Evolutionary conservation across 1,140 invertebrate genomes (phyloP).

Genomic region (Drosophila obscura): DNA sequence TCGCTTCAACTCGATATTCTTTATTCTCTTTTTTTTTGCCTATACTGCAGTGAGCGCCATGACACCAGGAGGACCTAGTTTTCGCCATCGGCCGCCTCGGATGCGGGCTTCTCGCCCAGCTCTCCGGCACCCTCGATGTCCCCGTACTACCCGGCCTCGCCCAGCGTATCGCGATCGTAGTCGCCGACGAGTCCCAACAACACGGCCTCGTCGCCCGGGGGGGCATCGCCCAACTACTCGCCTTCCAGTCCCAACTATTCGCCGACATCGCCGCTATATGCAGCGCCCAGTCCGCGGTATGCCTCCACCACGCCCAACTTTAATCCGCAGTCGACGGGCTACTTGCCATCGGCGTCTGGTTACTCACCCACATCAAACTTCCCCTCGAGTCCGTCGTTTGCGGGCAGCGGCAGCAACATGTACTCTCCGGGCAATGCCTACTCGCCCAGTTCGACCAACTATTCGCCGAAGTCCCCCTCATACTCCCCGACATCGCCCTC

Average conservation of each 20-base stretch:
- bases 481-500: constrained; percentile 92
- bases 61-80: constrained; percentile 97
- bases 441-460: constrained; percentile 92
- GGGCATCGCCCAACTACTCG: constrained; percentile 91
- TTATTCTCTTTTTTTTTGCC: constrained; percentile 8
- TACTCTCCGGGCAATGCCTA: constrained; percentile 93
- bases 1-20: constrained; percentile 1
- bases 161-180: constrained; percentile 91
- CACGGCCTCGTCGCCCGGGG: constrained; percentile 92
- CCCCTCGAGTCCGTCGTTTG: constrained; percentile 89
- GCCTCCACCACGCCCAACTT: constrained; percentile 87
- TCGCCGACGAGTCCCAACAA: constrained; percentile 92
- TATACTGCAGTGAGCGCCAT: constrained; percentile 91
- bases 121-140: constrained; percentile 91
- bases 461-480: constrained; percentile 92
- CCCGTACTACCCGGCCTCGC: constrained; percentile 94
- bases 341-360: constrained; percentile 90
- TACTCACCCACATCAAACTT: constrained; percentile 91
- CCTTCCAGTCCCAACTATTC: constrained; percentile 90
- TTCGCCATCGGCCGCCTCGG: constrained; percentile 96
- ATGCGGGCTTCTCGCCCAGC: constrained; percentile 90
- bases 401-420: constrained; percentile 87
- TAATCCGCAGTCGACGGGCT: constrained; percentile 89
- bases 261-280: constrained; percentile 90
- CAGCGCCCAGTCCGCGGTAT: constrained; percentile 91